Evolutionary conservation across 2,113 vertebrate species (phyloP).

Genomic region (Elaphurus davidianus): DNA sequence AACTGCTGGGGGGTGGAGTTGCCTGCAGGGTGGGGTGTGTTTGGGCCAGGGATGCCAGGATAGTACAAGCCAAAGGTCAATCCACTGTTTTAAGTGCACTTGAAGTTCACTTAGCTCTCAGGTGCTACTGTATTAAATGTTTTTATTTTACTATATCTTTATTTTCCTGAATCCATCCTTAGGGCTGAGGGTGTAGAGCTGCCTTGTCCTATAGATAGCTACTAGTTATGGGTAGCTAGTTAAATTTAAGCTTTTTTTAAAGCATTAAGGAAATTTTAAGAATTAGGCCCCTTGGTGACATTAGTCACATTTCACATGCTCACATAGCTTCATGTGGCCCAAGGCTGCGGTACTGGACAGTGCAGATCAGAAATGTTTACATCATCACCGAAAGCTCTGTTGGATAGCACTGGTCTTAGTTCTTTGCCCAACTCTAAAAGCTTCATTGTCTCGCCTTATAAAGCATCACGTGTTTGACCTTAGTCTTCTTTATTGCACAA

Average conservation of each 20-base stretch:
- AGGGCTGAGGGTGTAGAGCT: background rate
- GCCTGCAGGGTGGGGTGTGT: background rate
- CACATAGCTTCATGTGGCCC: background rate
- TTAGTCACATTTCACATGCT: background rate
- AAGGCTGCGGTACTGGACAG: background rate
- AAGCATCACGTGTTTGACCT: background rate
- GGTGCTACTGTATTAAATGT: background rate
- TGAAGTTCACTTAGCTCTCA: background rate
- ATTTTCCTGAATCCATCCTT: background rate
- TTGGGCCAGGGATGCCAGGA: background rate
- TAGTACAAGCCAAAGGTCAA: background rate
- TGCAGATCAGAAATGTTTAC: background rate
- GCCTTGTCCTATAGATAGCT: background rate
- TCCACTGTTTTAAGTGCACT: background rate
- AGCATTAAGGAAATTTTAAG: background rate
- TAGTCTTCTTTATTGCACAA: background rate
- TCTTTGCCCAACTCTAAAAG: conserved; percentile 20
- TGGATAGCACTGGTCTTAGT: background rate
- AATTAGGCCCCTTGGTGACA: background rate
- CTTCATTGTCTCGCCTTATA: background rate
- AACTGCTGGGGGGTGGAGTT: background rate
- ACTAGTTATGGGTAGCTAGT: background rate
- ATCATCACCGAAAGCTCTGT: background rate
- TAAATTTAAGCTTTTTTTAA: background rate
- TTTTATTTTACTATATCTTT: background rate